Conservation (phyloP, 53 echinoderm and acorn worm genomes). For the Zoroaster sp. region DNA sequence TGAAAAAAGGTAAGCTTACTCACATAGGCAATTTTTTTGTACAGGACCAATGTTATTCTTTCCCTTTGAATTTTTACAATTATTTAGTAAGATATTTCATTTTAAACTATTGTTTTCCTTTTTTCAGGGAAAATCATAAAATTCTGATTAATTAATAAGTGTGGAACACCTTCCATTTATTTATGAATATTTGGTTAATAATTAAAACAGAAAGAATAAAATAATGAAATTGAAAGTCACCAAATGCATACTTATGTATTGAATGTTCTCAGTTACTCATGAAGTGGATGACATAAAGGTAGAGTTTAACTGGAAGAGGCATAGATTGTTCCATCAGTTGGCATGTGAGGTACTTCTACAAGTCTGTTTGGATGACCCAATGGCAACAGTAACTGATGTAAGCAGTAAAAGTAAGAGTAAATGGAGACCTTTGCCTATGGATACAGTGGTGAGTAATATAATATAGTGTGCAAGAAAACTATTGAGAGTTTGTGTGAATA, state of each 20-base stretch:
- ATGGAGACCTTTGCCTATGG: constrained; percentile 94
- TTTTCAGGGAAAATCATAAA: too few species aligned
- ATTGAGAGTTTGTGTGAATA: too few species aligned
- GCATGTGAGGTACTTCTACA: constrained; percentile 88
- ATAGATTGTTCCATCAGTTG: constrained; percentile 81
- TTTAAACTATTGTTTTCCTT: too few species aligned
- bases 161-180: too few species aligned
- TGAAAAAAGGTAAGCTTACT: background rate
- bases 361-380: constrained; percentile 83
- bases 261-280: constrained; percentile 78
- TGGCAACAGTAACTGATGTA: constrained; percentile 88
- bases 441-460: constrained; percentile 82
- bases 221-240: too few species aligned
- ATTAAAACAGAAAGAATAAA: too few species aligned
- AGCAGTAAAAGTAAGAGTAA: constrained; percentile 88
- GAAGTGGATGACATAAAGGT: constrained; percentile 73
- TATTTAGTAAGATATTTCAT: too few species aligned
- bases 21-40: background rate
- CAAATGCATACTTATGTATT: too few species aligned
- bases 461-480: too few species aligned
- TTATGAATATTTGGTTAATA: too few species aligned
- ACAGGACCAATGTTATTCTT: background rate
- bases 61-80: too few species aligned
- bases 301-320: constrained; percentile 94
- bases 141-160: too few species aligned